Evolutionary conservation across 2,888 invertebrate genomes (phyloP).

Genomic region (Chrysomela aeneicollis): DNA sequence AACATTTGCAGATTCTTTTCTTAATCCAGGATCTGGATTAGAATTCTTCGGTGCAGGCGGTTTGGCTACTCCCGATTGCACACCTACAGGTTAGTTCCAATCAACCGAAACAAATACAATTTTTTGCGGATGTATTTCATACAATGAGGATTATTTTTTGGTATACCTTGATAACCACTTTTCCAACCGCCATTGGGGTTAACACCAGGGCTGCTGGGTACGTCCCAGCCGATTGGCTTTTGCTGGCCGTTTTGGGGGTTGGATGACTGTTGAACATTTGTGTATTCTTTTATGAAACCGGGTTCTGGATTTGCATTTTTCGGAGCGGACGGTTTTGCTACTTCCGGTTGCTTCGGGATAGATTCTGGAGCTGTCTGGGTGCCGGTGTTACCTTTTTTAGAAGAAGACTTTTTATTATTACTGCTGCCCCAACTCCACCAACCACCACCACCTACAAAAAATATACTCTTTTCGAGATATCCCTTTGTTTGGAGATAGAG

Average conservation of each 20-base stretch:
- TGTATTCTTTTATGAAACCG: conserved; percentile 42
- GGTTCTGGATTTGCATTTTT: conserved; percentile 35
- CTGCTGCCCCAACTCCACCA: conserved; percentile 36
- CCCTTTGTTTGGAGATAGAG: too few species aligned
- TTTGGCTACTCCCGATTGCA: conserved; percentile 23
- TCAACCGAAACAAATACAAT: too few species aligned
- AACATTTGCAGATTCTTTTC: conserved; percentile 40
- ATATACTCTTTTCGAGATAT: neutral
- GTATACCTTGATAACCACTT: conserved; percentile 13
- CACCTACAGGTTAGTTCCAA: conserved; percentile 2
- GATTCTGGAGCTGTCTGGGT: conserved; percentile 19
- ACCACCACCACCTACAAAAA: conserved; percentile 26
- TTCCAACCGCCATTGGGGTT: conserved; percentile 25
- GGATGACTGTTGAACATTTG: conserved; percentile 40
- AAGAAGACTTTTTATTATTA: conserved; percentile 30
- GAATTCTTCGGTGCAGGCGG: conserved; percentile 25
- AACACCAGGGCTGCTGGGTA: conserved; percentile 32
- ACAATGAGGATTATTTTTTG: too few species aligned
- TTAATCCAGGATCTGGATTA: conserved; percentile 38
- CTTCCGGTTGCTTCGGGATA: conserved; percentile 26
- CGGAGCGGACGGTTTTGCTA: conserved; percentile 18
- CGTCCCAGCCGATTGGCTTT: conserved; percentile 48
- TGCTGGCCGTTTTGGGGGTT: conserved; percentile 35
- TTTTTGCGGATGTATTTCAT: too few species aligned
- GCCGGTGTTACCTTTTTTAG: too few species aligned